A percentile compares a stretch with the other conserved stretches of the same genome.
These are phyloP conservation scores for Clarias platycephalus DNA, from an alignment of 2,797 vertebrate species.

Conservation along the genomic window DNA sequence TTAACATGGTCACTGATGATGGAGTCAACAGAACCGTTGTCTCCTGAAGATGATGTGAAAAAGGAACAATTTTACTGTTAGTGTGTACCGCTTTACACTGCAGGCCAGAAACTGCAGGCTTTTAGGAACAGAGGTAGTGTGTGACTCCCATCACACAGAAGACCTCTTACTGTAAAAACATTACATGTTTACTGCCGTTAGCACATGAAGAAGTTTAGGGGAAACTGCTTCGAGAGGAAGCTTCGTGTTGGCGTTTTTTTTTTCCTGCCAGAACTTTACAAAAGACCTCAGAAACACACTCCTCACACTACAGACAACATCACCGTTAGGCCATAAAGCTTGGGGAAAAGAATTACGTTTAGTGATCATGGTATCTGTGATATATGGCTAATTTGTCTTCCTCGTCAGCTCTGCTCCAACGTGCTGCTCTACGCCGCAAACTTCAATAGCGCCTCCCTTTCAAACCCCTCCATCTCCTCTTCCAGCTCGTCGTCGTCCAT, in stretches of 20 bases:
- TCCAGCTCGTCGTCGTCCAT: conserved; percentile 68
- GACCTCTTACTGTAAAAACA: background rate
- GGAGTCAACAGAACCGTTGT: background rate
- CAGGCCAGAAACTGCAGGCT: background rate
- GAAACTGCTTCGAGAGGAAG: background rate
- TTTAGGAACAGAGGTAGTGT: conserved; percentile 35
- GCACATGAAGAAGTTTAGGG: background rate
- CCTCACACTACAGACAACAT: conserved; percentile 8
- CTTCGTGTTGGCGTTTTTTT: too few relatives aligned
- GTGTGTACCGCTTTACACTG: conserved; percentile 20
- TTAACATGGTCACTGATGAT: background rate
- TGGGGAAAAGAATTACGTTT: background rate
- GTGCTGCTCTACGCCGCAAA: conserved; percentile 64
- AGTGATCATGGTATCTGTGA: conserved; percentile 27
- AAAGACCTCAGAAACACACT: conserved; percentile 37
- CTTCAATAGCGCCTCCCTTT: conserved; percentile 75
- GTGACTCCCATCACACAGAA: conserved; percentile 1
- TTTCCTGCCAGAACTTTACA: conserved; percentile 30
- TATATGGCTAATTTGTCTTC: conserved; percentile 6
- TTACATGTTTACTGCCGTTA: conserved; percentile 2
- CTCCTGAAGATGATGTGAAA: conserved; percentile 15
- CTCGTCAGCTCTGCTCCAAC: background rate
- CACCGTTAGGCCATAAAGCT: conserved; percentile 18
- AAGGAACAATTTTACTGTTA: background rate
- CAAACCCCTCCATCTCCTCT: conserved; percentile 79